Evolutionary conservation across 2,888 invertebrate genomes (phyloP), one percentile per base, ranked within the genome.

Genomic region (Drosophila recens): DNA sequence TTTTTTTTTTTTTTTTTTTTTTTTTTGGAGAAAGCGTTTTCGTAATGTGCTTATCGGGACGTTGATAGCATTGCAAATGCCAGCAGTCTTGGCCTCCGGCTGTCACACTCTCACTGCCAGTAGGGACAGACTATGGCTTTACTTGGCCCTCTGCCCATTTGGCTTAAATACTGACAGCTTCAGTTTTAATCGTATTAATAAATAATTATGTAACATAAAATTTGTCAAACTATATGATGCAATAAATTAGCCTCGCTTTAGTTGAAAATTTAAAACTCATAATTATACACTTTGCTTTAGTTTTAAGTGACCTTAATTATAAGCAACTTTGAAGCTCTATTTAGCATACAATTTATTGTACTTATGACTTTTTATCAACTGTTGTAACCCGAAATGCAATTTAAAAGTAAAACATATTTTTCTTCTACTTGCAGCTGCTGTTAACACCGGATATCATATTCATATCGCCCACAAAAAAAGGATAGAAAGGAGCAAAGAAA

Each of bases 51-150:
- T 83, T 72, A 71, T 56, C 59, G 64, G 54, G 72, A 81, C 75
- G 59, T 75, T 87, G 75, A 87, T 84, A 67, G 87, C 84, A 70
- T 65, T 66, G 79, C 75, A 72, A 80, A 80, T 75, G 56, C 66
- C 45, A 71, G 56, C 59, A 42, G 20, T 51, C 13, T 15, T 42
- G 17, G 34, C 40, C 30, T 17, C 40, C 10, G n/a, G 20, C 33
- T 56, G n/a, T 36, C 42, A 36, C 2, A 34, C 20, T 23, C 6
- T 2, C 36, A 51, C 51, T 34, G 13, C 9, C 13, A 20, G 56
- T 15, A 45, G 17, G 17, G 17, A 17, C 17, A n/a, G n/a, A n/a
- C 9, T 23, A 34, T 33, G 43, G 20, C 10, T 45, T 20, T n/a
- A 34, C n/a, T 40, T 27, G 20, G 13, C 36, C 9, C 13, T 43